These are phyloP conservation scores for Eupithecia tripunctaria DNA, from an alignment of 2,888 invertebrate genomes.

Conservation along the genomic window DNA sequence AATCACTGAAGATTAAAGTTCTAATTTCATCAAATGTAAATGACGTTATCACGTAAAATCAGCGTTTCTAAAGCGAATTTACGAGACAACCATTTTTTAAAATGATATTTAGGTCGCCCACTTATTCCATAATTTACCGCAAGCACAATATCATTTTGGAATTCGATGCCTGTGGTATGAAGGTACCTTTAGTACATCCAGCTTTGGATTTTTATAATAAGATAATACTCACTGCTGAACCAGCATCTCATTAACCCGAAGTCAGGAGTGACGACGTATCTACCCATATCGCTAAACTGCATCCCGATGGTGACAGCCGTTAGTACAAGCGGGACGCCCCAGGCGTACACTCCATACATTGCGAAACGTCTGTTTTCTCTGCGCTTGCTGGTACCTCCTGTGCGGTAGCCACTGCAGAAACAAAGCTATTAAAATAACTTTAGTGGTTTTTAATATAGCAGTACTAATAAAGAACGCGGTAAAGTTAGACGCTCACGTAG, in stretches of 20 bases:
- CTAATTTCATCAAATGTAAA: too few species aligned
- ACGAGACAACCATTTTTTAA: too few species aligned
- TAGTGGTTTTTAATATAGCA: not conserved
- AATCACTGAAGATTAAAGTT: too few species aligned
- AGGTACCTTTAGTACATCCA: too few species aligned
- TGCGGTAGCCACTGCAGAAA: slow-evolving; percentile 79
- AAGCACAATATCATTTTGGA: too few species aligned
- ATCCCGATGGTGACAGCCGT: slow-evolving; percentile 79
- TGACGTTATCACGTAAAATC: too few species aligned
- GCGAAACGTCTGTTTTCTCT: slow-evolving; percentile 85
- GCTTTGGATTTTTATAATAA: not conserved
- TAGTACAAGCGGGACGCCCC: slow-evolving; percentile 86
- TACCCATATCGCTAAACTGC: slow-evolving; percentile 78
- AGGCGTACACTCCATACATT: slow-evolving; percentile 87
- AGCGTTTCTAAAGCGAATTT: too few species aligned
- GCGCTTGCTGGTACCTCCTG: slow-evolving; percentile 72
- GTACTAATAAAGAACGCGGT: not conserved
- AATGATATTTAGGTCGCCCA: too few species aligned
- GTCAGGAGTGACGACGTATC: slow-evolving; percentile 78
- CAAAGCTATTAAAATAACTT: not conserved
- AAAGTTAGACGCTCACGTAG: not conserved
- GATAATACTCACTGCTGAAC: slow-evolving; percentile 84
- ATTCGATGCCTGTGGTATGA: too few species aligned
- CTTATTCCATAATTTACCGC: too few species aligned
- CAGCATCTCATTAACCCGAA: slow-evolving; percentile 84